Conservation (phyloP, 1,140 invertebrate species). For the Trachymyrmex septentrionalis region DNA sequence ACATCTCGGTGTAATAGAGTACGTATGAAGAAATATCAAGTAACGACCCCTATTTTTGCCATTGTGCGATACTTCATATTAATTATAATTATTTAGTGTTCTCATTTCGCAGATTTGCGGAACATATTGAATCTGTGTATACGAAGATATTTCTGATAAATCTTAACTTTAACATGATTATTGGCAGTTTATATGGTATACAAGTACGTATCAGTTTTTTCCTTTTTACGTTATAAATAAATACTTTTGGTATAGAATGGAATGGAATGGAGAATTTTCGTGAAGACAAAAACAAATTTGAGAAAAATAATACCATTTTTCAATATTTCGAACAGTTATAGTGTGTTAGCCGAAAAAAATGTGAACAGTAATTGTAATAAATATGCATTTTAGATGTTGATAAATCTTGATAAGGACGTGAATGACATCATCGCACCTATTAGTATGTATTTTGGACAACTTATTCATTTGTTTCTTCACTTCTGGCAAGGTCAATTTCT, state of each 20-base stretch:
- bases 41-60: background rate
- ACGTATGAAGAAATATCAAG: background rate
- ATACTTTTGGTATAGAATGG: background rate
- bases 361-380: background rate
- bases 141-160: slow-evolving; percentile 16
- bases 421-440: background rate
- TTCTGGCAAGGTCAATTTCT: slow-evolving; percentile 67
- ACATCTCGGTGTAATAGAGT: slow-evolving; percentile 16
- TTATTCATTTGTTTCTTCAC: slow-evolving; percentile 15
- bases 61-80: background rate
- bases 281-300: background rate
- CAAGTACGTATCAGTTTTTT: slow-evolving; percentile 4
- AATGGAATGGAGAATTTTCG: background rate
- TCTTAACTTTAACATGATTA: background rate
- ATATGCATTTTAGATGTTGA: slow-evolving; percentile 15
- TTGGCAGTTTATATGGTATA: slow-evolving; percentile 19
- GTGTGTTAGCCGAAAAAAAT: background rate
- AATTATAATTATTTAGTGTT: background rate
- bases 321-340: background rate
- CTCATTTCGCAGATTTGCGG: slow-evolving; percentile 20
- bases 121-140: slow-evolving; percentile 11
- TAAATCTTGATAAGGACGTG: background rate
- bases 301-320: background rate
- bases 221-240: background rate
- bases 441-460: slow-evolving; percentile 8